A percentile compares a stretch with the other conserved stretches of the same genome.
These are phyloP conservation scores for Protula sp. DNA, from an alignment of 2,888 invertebrate genomes.

Conservation along the genomic window DNA sequence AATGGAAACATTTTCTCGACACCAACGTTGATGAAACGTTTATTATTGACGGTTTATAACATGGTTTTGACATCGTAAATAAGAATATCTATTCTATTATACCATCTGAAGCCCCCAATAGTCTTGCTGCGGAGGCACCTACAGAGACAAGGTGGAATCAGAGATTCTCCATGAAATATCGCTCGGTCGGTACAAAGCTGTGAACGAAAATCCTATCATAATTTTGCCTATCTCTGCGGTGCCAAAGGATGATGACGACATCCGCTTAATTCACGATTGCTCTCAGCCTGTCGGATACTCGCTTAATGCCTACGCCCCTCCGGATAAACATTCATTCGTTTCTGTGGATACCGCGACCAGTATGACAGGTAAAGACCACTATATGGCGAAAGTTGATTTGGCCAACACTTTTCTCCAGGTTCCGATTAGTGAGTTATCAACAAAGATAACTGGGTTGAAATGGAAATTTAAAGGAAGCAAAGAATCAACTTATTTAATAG, in stretches of 20 bases:
- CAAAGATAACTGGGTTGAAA: slow-evolving; percentile 2
- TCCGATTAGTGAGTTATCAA: neutral
- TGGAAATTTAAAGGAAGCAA: neutral
- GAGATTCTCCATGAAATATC: too few species aligned
- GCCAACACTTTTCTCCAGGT: neutral
- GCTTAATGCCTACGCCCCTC: neutral
- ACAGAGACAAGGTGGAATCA: too few species aligned
- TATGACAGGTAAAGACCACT: neutral
- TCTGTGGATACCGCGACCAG: slow-evolving; percentile 1
- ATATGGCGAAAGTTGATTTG: slow-evolving; percentile 4
- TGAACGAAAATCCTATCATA: neutral
- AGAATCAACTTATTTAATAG: slow-evolving; percentile 1
- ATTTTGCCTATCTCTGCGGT: neutral
- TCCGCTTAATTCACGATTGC: slow-evolving; percentile 6
- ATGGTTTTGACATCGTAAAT: too few species aligned
- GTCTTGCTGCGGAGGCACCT: too few species aligned
- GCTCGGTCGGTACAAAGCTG: too few species aligned
- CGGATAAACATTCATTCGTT: neutral
- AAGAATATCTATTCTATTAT: too few species aligned
- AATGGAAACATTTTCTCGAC: too few species aligned
- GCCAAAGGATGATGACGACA: neutral
- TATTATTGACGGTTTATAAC: too few species aligned
- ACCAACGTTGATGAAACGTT: too few species aligned
- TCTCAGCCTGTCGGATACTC: neutral
- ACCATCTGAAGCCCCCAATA: too few species aligned